phyloP scores from a whole-genome alignment of 2,888 invertebrate species.

The Coenonympha glycerion region DNA sequence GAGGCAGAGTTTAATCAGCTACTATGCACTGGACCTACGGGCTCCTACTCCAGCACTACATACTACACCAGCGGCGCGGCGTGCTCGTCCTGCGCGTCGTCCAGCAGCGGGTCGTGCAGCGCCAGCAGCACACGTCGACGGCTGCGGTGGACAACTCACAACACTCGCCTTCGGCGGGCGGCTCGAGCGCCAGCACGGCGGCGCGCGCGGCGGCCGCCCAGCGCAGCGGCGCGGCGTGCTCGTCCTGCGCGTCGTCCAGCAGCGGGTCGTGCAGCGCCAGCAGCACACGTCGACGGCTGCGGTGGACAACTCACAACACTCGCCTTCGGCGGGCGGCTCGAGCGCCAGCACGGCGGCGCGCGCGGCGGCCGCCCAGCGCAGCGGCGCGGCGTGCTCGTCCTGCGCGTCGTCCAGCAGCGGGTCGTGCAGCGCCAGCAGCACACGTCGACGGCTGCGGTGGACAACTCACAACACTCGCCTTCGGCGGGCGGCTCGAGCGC shows the following conservation, averaged over 20 bases:
- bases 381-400: conserved; percentile 30
- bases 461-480: conserved; percentile 28
- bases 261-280: conserved; percentile 47
- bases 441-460: conserved; percentile 44
- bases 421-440: conserved; percentile 50
- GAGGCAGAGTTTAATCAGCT: too few relatives aligned
- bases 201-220: conserved; percentile 66
- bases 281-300: conserved; percentile 50
- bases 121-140: conserved; percentile 52
- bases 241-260: conserved; percentile 23
- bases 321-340: conserved; percentile 23
- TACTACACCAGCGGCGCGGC: conserved; percentile 2
- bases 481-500: conserved; percentile 27
- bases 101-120: conserved; percentile 41
- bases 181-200: conserved; percentile 49
- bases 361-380: conserved; percentile 79
- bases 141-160: conserved; percentile 35
- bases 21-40: too few relatives aligned
- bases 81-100: conserved; percentile 24
- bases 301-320: conserved; percentile 30
- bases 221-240: conserved; percentile 72
- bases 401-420: conserved; percentile 30
- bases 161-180: conserved; percentile 15
- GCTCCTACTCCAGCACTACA: too few relatives aligned
- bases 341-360: conserved; percentile 60